phyloP scores from a whole-genome alignment of 2,113 vertebrate species.

The Microtus ochrogaster region DNA sequence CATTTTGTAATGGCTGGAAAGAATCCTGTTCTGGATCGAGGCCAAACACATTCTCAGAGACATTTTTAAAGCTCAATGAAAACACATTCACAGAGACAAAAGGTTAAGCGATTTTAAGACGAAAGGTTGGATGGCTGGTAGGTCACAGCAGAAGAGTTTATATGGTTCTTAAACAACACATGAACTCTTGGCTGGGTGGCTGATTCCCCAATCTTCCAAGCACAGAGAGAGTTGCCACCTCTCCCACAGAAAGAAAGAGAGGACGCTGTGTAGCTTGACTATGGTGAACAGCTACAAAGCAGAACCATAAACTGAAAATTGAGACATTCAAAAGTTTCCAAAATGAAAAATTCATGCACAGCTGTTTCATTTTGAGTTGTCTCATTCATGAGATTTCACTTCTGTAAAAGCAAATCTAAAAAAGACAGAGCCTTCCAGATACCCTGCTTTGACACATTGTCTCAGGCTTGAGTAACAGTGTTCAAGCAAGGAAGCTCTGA shows the following conservation, averaged over 20 bases:
- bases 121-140: background rate
- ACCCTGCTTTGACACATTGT: background rate
- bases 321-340: constrained; percentile 26
- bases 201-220: background rate
- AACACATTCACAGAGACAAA: constrained; percentile 51
- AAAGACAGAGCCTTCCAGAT: background rate
- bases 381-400: background rate
- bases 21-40: constrained; percentile 6
- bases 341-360: constrained; percentile 47
- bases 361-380: background rate
- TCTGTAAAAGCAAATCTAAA: background rate
- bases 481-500: background rate
- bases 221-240: background rate
- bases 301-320: constrained; percentile 27
- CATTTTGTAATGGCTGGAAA: constrained; percentile 47
- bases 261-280: background rate
- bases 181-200: background rate
- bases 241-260: background rate
- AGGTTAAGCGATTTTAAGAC: constrained; percentile 45
- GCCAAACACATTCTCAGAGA: constrained; percentile 39
- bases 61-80: constrained; percentile 51
- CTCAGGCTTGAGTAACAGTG: background rate
- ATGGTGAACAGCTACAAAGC: background rate
- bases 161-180: constrained; percentile 50
- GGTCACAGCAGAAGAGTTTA: background rate